These are phyloP conservation scores for Hecatera dysodea DNA, from an alignment of 2,888 invertebrate species.

Conservation along the genomic window DNA sequence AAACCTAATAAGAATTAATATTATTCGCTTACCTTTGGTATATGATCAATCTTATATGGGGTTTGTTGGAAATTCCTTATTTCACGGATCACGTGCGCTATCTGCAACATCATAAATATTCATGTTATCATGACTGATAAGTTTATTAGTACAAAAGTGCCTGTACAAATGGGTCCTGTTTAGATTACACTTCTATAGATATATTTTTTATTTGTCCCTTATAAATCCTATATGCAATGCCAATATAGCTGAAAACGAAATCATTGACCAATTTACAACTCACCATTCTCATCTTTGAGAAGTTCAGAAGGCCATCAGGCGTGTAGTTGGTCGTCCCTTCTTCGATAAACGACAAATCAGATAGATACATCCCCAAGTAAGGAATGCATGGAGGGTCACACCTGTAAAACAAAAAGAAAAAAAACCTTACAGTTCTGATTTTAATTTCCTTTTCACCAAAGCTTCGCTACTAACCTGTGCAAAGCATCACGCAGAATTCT, in stretches of 20 bases:
- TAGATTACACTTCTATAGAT: not conserved
- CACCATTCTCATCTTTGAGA: constrained; percentile 99
- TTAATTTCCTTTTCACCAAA: not conserved
- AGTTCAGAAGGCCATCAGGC: constrained; percentile 96
- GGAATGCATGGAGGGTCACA: constrained; percentile 97
- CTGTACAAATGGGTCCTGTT: no score
- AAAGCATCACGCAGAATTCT: constrained; percentile 96
- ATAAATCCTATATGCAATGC: no score
- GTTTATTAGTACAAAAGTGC: not conserved
- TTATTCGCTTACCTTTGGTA: constrained; percentile 92
- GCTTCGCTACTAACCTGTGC: constrained; percentile 89
- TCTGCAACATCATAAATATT: constrained; percentile 89
- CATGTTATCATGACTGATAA: not conserved
- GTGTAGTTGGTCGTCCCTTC: constrained; percentile 98
- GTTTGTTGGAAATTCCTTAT: constrained; percentile 97
- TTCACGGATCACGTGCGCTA: constrained; percentile 97
- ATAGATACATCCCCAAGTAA: constrained; percentile 96
- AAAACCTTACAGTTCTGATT: no score
- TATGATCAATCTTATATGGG: constrained; percentile 97
- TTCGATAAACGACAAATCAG: constrained; percentile 97
- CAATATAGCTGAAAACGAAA: no score
- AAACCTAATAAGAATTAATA: not conserved
- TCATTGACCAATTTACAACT: constrained; percentile 52
- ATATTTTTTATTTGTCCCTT: not conserved
- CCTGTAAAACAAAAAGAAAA: constrained; percentile 76